phyloP scores from a whole-genome alignment of 64 coral and sea anemone species.

The Porites lutea region DNA sequence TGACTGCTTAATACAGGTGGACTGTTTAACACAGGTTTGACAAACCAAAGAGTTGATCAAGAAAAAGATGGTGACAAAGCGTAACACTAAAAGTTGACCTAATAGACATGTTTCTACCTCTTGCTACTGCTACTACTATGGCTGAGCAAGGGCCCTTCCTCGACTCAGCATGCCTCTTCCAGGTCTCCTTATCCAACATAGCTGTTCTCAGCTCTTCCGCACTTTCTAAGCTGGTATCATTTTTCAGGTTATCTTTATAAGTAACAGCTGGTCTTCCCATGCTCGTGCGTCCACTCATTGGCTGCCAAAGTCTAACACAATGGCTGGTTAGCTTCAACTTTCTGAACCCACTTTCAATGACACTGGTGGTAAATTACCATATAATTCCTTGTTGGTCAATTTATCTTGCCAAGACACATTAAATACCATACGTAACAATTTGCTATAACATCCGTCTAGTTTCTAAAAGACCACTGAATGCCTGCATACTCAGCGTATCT shows the following conservation, averaged over 20 bases:
- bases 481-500: too few relatives aligned
- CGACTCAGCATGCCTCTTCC: too few relatives aligned
- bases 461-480: too few relatives aligned
- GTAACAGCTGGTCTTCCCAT: not conserved
- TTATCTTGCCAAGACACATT: conserved; percentile 14
- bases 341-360: not conserved
- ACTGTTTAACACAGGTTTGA: too few relatives aligned
- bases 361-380: not conserved
- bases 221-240: not conserved
- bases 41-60: too few relatives aligned
- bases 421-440: not conserved
- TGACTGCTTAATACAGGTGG: too few relatives aligned
- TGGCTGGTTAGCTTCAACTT: not conserved
- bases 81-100: too few relatives aligned
- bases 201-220: not conserved
- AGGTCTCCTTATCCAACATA: not conserved
- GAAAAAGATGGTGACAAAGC: too few relatives aligned
- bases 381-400: not conserved
- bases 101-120: not conserved
- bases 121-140: not conserved
- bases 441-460: too few relatives aligned
- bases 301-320: not conserved
- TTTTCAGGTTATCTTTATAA: not conserved
- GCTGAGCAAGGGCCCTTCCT: not conserved
- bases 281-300: not conserved